A percentile compares a stretch with the other conserved stretches of the same genome.
Evolutionary conservation across 2,113 vertebrate genomes (phyloP).

Genomic region (Esox niger): DNA sequence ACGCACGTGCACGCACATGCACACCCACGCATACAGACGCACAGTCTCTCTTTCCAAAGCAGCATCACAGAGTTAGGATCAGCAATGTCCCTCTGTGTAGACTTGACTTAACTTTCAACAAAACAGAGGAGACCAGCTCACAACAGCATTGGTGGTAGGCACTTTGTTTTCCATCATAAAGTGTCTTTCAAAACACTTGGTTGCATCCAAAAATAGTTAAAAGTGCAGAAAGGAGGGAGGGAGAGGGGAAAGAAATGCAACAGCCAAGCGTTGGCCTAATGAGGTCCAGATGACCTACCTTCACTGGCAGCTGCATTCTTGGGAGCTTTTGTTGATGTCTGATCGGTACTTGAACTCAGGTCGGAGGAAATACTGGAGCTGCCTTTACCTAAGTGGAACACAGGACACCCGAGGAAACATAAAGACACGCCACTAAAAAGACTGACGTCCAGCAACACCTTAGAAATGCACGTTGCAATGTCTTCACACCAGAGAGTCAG

Average conservation of each 20-base stretch:
- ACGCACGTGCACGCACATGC: no score
- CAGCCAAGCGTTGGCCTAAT: slow-evolving; percentile 48
- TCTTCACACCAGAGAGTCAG: no score
- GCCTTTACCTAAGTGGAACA: slow-evolving; percentile 82
- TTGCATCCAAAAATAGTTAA: slow-evolving; percentile 50
- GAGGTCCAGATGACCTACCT: slow-evolving; percentile 80
- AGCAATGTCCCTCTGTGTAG: background rate
- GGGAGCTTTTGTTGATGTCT: slow-evolving; percentile 85
- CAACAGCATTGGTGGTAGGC: no score
- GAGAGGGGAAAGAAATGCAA: background rate
- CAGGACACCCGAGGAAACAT: slow-evolving; percentile 36
- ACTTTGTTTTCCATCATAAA: slow-evolving; percentile 1
- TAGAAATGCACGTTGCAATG: no score
- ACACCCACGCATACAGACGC: no score
- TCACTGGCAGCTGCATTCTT: slow-evolving; percentile 90
- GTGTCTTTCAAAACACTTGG: slow-evolving; percentile 15
- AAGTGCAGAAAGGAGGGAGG: slow-evolving; percentile 13
- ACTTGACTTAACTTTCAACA: slow-evolving; percentile 7
- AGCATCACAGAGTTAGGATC: slow-evolving; percentile 10
- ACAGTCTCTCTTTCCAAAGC: slow-evolving; percentile 4
- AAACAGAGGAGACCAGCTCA: slow-evolving; percentile 1
- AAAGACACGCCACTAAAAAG: slow-evolving; percentile 18
- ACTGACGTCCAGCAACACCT: no score
- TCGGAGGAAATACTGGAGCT: slow-evolving; percentile 95
- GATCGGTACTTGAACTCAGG: slow-evolving; percentile 91